phyloP scores from a whole-genome alignment of 2,797 vertebrate species.

The Chelonia mydas region DNA sequence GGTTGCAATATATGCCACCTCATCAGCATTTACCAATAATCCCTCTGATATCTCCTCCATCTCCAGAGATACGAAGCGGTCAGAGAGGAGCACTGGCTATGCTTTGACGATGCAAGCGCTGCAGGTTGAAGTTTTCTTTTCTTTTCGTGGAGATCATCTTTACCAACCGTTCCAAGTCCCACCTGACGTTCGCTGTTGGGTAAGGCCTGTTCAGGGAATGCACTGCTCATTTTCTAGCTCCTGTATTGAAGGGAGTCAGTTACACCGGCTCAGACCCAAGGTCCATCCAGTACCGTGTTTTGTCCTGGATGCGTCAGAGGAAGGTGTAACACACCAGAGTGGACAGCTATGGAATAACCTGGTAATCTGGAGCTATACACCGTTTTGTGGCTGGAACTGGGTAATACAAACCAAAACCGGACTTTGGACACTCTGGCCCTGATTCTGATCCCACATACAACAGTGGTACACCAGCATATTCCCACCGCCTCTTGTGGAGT shows the following conservation, averaged over 20 bases:
- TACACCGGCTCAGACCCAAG: not conserved
- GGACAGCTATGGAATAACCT: not conserved
- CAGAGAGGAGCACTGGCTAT: not conserved
- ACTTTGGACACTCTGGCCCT: no score
- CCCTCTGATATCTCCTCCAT: not conserved
- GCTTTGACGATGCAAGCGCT: not conserved
- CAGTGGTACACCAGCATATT: not conserved
- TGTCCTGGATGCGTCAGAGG: not conserved
- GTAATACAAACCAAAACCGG: not conserved
- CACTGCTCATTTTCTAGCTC: not conserved
- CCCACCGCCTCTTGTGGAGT: not conserved
- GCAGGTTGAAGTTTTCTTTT: not conserved
- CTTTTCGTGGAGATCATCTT: not conserved
- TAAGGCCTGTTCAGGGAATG: not conserved
- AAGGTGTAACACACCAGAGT: not conserved
- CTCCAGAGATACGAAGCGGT: not conserved
- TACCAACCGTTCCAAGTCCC: not conserved
- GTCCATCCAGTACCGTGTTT: no score
- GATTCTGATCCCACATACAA: no score
- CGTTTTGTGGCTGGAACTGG: not conserved
- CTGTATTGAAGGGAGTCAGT: not conserved
- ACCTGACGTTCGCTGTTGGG: not conserved
- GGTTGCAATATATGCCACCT: not conserved
- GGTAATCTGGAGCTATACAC: not conserved
- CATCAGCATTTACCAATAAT: not conserved